Percentiles rank a stretch among this genome's conserved stretches.
These are phyloP conservation scores for Chloropsis cyanopogon DNA, from an alignment of 2,113 vertebrate species.

Conservation along the genomic window DNA sequence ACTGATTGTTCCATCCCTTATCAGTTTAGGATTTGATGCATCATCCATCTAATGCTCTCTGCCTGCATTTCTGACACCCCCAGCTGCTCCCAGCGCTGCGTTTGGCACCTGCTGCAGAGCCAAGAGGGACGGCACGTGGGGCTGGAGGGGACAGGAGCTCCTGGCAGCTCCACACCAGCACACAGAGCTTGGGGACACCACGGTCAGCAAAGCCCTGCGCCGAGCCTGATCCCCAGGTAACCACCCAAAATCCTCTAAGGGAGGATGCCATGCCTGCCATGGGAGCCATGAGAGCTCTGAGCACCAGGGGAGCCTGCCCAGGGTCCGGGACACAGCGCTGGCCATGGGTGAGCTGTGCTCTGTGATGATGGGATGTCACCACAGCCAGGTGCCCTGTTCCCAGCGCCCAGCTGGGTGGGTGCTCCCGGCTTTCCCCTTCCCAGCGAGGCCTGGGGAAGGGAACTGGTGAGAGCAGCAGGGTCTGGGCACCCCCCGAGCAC, in stretches of 20 bases:
- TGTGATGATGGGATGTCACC: neutral
- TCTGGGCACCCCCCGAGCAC: accelerated
- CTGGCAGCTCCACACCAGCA: neutral
- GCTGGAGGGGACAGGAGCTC: neutral
- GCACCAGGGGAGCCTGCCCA: neutral
- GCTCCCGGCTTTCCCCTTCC: neutral
- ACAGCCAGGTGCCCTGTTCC: neutral
- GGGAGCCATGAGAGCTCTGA: neutral
- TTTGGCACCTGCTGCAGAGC: neutral
- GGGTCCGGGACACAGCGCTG: neutral
- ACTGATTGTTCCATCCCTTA: neutral
- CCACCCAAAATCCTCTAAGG: neutral
- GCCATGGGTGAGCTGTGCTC: neutral
- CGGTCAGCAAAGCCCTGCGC: neutral
- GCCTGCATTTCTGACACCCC: neutral
- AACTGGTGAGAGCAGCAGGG: neutral
- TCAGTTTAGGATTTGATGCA: neutral
- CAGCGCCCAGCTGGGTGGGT: accelerated
- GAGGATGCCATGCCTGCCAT: neutral
- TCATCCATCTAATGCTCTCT: neutral
- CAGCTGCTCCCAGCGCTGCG: accelerated
- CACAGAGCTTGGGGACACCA: neutral
- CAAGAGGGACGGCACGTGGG: accelerated
- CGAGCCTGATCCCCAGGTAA: neutral
- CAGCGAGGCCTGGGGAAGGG: neutral